Evolutionary conservation across 2,888 invertebrate genomes (phyloP).

Genomic region (Amitus sp.): DNA sequence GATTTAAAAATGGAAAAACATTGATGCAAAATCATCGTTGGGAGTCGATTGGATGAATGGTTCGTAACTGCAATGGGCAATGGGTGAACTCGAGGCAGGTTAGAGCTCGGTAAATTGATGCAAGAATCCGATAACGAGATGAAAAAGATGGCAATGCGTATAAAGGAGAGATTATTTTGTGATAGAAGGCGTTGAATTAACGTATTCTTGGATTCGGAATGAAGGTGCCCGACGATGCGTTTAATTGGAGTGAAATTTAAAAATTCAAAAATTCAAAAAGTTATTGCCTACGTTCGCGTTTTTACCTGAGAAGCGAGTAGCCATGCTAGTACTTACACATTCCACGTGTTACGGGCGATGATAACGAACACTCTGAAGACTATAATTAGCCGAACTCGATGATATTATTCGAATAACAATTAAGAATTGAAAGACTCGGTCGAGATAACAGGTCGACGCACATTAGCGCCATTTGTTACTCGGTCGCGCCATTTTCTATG

Average conservation of each 20-base stretch:
- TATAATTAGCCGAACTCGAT: background rate
- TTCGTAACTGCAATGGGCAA: no score
- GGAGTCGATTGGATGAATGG: no score
- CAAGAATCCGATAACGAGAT: conserved; percentile 4
- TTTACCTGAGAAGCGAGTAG: background rate
- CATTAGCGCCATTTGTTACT: conserved; percentile 65
- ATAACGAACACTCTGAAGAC: background rate
- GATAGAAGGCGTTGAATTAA: background rate
- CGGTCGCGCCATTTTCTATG: conserved; percentile 64
- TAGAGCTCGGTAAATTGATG: conserved; percentile 31
- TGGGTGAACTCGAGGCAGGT: conserved; percentile 18
- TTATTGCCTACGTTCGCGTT: conserved; percentile 9
- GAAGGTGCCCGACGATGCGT: conserved; percentile 7
- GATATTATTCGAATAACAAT: conserved; percentile 49
- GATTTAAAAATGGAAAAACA: no score
- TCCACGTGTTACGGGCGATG: background rate
- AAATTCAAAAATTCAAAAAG: conserved; percentile 65
- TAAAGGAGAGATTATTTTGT: background rate
- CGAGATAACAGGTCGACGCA: conserved; percentile 44
- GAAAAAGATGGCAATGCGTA: conserved; percentile 3
- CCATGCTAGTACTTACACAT: background rate
- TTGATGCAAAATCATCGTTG: no score
- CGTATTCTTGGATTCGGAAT: conserved; percentile 3
- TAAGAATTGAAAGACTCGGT: conserved; percentile 45
- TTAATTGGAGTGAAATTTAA: conserved; percentile 52